Evolutionary conservation across 2,888 invertebrate species (phyloP), one percentile per base, ranked within the genome.

Genomic region (Pomacea canaliculata): DNA sequence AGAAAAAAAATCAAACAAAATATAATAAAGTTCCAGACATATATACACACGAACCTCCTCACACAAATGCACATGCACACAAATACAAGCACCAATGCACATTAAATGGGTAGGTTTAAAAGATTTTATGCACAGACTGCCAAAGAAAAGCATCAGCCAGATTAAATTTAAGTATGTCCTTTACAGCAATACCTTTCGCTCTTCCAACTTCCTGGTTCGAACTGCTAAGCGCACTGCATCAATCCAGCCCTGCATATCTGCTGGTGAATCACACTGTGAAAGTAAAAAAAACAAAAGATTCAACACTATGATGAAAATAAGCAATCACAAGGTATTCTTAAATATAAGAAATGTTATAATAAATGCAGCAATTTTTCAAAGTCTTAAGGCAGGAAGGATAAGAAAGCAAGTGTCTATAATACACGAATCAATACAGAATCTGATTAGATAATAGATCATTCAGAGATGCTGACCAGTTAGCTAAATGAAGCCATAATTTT

Each of bases 241-340:
- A 62, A 83, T 82, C 83, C 83, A 83, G 68, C 81, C 78, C 51
- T 77, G 74, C 81, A 82, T 81, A 16, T 83, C 83, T 72, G 79
- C 80, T 56, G 82, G 83, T 59, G 80, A 78, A 76, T 83, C 83
- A 80, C 82, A 81, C 83, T 83, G 66, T 12, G 71, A 70, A 18
- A 63, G 18, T 68, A 19, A 27, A 12, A 37, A 67, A 46, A 63
- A 27, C 27, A 63, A 63, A 63, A 60, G 37, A 37, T 37, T 37
- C 37, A 37, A 37, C 37, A 37, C 1, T 2, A 56, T 56, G 51
- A 56, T 2, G 16, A 56, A 56, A 56, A 13, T 16, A 56, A 56
- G 12, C 8, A 56, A 4, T 56, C 51, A 4, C 16, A 13, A 7
- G 16, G 16, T 16, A 56, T 13, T 13, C 51, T 16, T 16, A 56